Percentiles rank a stretch among this genome's conserved stretches.
These are phyloP conservation scores for Habropoda laboriosa DNA, from an alignment of 1,140 invertebrate genomes.

Conservation along the genomic window DNA sequence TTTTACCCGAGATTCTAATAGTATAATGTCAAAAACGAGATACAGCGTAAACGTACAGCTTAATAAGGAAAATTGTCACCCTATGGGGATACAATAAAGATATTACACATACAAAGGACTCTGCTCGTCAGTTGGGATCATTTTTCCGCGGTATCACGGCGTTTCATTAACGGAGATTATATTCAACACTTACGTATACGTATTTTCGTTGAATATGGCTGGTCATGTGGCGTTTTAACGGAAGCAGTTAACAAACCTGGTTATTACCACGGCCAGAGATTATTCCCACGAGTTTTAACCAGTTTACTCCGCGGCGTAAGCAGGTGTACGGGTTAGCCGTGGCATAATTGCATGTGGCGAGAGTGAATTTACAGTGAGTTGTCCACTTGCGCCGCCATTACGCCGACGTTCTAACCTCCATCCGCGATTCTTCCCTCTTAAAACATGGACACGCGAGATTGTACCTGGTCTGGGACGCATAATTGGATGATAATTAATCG, in stretches of 20 bases:
- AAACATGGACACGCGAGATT: background rate
- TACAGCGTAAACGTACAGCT: no score
- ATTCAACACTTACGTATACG: background rate
- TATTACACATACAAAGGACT: no score
- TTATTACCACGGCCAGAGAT: slow-evolving; percentile 23
- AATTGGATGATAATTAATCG: slow-evolving; percentile 4
- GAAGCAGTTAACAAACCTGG: slow-evolving; percentile 23
- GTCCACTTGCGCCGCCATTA: background rate
- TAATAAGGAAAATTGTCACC: no score
- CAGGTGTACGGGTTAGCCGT: background rate
- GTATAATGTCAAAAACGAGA: no score
- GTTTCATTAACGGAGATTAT: background rate
- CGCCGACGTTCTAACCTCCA: background rate
- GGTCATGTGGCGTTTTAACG: background rate
- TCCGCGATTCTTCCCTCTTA: background rate
- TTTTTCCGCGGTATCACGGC: no score
- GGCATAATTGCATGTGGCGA: slow-evolving; percentile 18
- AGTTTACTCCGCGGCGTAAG: slow-evolving; percentile 7
- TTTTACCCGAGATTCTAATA: no score
- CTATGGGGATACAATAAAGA: no score
- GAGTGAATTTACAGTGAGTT: slow-evolving; percentile 3
- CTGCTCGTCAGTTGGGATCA: no score
- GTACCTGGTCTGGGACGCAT: background rate
- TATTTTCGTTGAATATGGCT: background rate
- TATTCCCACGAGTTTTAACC: slow-evolving; percentile 23